Percentiles rank a stretch among this genome's conserved stretches.
Evolutionary conservation across 2,888 invertebrate genomes (phyloP).

Genomic region (Ormyrus pomaceus): DNA sequence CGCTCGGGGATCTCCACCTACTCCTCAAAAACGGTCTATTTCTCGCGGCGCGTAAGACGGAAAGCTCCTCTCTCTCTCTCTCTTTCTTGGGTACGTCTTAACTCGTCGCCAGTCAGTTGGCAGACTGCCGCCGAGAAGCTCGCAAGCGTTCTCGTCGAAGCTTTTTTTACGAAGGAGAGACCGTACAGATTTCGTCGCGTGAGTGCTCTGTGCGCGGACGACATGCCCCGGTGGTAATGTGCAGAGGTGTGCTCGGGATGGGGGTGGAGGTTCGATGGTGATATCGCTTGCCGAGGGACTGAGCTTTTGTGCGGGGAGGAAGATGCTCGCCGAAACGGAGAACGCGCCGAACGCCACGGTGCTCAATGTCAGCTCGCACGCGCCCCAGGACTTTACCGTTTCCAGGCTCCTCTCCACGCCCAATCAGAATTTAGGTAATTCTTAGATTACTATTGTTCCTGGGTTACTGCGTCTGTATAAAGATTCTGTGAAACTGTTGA

Average conservation of each 20-base stretch:
- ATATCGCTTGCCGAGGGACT: too few species aligned
- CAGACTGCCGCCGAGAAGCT: constrained; percentile 64
- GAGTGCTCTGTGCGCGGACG: too few species aligned
- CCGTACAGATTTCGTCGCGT: too few species aligned
- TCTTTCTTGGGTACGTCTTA: constrained; percentile 67
- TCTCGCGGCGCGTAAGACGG: constrained; percentile 57
- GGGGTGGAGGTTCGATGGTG: too few species aligned
- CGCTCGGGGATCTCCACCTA: constrained; percentile 73
- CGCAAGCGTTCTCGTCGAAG: too few species aligned
- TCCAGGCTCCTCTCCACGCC: constrained; percentile 71
- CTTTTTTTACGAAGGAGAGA: too few species aligned
- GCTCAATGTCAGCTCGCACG: constrained; percentile 65
- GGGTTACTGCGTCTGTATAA: too few species aligned
- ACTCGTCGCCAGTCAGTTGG: constrained; percentile 73
- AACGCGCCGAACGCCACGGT: constrained; percentile 5
- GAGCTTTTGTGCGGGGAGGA: background rate
- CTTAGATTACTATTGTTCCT: too few species aligned
- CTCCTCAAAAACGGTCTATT: constrained; percentile 72
- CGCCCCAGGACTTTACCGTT: constrained; percentile 73
- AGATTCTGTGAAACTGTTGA: too few species aligned
- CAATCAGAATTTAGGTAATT: constrained; percentile 69
- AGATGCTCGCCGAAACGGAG: constrained; percentile 66
- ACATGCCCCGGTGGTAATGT: too few species aligned
- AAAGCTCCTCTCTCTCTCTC: background rate
- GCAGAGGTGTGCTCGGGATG: too few species aligned